These are phyloP conservation scores for Pangasius krempfi DNA, from an alignment of 2,797 vertebrate genomes.

Conservation along the genomic window DNA sequence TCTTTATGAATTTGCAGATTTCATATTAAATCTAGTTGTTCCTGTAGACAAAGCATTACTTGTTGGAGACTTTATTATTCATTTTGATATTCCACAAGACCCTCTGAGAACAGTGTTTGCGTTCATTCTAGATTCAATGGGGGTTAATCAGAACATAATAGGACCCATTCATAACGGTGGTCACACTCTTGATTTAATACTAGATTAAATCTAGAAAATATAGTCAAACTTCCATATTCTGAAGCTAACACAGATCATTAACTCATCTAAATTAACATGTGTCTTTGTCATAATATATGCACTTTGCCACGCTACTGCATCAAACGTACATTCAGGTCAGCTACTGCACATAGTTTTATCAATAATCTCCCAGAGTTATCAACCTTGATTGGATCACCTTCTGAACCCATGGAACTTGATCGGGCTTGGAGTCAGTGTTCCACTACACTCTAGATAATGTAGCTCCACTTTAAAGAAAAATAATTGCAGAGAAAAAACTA, in stretches of 20 bases:
- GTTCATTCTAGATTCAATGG: too few relatives aligned
- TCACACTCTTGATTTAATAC: not conserved
- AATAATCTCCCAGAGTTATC: not conserved
- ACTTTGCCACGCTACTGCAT: not conserved
- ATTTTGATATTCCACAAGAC: not conserved
- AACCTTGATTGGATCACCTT: not conserved
- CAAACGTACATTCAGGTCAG: not conserved
- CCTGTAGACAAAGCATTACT: not conserved
- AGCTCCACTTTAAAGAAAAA: not conserved
- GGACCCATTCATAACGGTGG: too few relatives aligned
- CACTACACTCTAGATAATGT: not conserved
- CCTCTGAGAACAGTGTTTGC: not conserved
- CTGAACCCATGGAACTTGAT: not conserved
- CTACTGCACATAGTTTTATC: not conserved
- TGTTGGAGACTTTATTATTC: not conserved
- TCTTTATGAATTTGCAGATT: too few relatives aligned
- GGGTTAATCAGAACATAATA: too few relatives aligned
- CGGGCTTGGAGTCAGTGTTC: not conserved
- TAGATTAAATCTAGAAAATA: not conserved
- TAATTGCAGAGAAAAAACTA: not conserved
- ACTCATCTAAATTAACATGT: not conserved
- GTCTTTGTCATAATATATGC: not conserved
- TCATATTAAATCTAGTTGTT: too few relatives aligned
- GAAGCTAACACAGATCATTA: not conserved
- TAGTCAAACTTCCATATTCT: not conserved